Conservation (phyloP, 2,113 vertebrate species). For the Bambusicola thoracicus region DNA sequence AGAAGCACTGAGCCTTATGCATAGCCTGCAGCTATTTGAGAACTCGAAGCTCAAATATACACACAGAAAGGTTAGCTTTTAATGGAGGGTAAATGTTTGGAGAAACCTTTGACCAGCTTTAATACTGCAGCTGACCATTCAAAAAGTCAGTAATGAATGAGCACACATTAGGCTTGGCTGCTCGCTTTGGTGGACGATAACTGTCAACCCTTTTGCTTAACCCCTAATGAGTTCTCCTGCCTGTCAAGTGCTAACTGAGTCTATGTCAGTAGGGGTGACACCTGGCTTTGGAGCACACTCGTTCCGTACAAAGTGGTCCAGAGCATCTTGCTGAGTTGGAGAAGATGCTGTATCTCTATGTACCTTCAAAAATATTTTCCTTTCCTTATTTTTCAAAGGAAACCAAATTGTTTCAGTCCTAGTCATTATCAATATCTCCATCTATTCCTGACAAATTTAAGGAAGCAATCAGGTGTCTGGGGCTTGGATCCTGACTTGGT, state of each 20-base stretch:
- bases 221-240: neutral
- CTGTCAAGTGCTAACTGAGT: neutral
- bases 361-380: neutral
- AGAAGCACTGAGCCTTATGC: neutral
- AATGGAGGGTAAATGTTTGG: conserved; percentile 74
- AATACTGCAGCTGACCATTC: conserved; percentile 61
- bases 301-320: neutral
- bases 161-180: conserved; percentile 47
- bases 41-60: conserved; percentile 33
- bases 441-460: neutral
- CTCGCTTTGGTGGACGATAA: conserved; percentile 23
- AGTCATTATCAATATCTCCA: neutral
- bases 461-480: neutral
- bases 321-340: neutral
- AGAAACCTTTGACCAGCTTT: conserved; percentile 73
- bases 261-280: neutral
- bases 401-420: neutral
- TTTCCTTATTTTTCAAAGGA: neutral
- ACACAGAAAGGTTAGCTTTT: conserved; percentile 62
- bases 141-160: conserved; percentile 18
- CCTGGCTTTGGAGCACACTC: neutral
- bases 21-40: conserved; percentile 51
- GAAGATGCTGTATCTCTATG: neutral
- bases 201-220: conserved; percentile 4
- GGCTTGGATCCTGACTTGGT: neutral